Evolutionary conservation across 1,140 invertebrate species (phyloP).

Genomic region (Drosophila sp.): DNA sequence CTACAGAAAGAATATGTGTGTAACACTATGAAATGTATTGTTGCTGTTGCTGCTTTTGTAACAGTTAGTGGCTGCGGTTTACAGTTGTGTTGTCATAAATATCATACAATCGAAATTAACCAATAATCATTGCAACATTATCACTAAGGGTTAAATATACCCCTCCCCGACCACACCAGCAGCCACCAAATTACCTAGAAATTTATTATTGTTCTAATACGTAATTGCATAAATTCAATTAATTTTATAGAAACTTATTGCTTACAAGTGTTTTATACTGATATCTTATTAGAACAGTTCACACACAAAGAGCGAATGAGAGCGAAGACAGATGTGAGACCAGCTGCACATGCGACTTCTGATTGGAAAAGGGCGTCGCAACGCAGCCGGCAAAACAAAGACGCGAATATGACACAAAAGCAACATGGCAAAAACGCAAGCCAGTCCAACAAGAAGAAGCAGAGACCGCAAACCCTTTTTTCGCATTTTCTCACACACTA

Average conservation of each 20-base stretch:
- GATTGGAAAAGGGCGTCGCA: slow-evolving; percentile 77
- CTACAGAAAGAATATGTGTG: slow-evolving; percentile 2
- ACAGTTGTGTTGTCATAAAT: slow-evolving; percentile 26
- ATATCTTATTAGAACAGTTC: background rate
- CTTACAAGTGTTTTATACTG: slow-evolving; percentile 3
- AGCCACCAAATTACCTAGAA: slow-evolving; percentile 5
- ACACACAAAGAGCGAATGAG: background rate
- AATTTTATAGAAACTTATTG: slow-evolving; percentile 6
- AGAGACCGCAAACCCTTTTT: slow-evolving; percentile 21
- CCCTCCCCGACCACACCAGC: background rate
- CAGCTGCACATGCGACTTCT: slow-evolving; percentile 55
- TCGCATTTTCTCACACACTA: slow-evolving; percentile 28
- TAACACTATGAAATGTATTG: background rate
- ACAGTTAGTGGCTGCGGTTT: slow-evolving; percentile 8
- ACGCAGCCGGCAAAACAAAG: slow-evolving; percentile 79
- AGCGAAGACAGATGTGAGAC: slow-evolving; percentile 28
- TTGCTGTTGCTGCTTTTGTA: background rate
- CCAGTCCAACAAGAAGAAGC: slow-evolving; percentile 33
- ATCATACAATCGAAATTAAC: slow-evolving; percentile 5
- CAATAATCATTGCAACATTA: slow-evolving; percentile 4
- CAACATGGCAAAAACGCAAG: slow-evolving; percentile 51
- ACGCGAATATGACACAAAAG: slow-evolving; percentile 67
- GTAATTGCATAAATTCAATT: background rate
- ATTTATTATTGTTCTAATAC: slow-evolving; percentile 12
- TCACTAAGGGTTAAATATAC: slow-evolving; percentile 9